Evolutionary conservation across 2,888 invertebrate genomes (phyloP), one percentile per base, ranked within the genome.

Genomic region (Drosophila kambysellisi): DNA sequence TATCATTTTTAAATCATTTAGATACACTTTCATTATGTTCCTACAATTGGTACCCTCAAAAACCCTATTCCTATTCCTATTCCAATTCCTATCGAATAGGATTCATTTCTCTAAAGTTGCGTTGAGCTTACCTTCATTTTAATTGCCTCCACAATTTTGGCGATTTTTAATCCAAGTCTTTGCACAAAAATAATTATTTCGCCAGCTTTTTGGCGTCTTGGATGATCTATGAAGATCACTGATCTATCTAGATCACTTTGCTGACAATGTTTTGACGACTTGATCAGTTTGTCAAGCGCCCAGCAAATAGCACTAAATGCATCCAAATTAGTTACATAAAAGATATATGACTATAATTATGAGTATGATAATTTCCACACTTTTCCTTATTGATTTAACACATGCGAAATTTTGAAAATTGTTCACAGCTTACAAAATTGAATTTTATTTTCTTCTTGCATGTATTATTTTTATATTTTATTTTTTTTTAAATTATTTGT

Each of bases 131-230:
- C 92, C 92, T 92, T 92, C 92, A 92, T 92, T 92, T 92, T 92
- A 90, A 92, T 90, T 92, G 92, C 92, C 92, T 92, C 92, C 92
- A 92, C 92, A 92, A 92, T 92, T 92, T 92, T 92, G 92, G 90
- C 91, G 91, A 90, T 91, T 91, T 91, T 90, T 88, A 82, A 89
- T 88, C 88, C 88, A 82, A 88, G 79, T 85, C 82, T 81, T 81
- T 81, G 79, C 81, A 82, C 82, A 70, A 87, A 84, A 78, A 32
- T 5, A 25, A 71, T 77, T 71, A 74, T 61, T 48, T 58, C 35
- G 83, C 83, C 83, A 86, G 83, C 59, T 77, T 85, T 67, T 64
- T 51, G 71, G 67, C 29, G 58, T 70, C 54, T 30, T 15, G 39
- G 52, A 54, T 9, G 57, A 71, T 65, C 64, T 63, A 66, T 74